Evolutionary conservation across 2,888 invertebrate species (phyloP), one percentile per base, ranked within the genome.

Genomic region (Pecten maximus): DNA sequence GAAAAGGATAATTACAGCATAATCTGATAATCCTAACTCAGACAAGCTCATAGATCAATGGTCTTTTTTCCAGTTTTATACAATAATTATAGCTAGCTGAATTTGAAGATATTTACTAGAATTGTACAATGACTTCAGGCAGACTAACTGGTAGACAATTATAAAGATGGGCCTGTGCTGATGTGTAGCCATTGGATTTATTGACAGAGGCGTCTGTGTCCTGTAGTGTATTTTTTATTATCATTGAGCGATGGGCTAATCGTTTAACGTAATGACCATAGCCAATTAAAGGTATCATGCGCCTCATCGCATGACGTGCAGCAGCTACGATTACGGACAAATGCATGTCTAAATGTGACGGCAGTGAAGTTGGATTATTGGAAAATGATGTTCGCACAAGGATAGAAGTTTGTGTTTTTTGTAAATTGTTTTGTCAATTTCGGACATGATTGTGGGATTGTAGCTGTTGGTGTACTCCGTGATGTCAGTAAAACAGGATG

Each of bases 201-300:
- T 74, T 74, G 74, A 74, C 74, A 74, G 35, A 74, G 28, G 35
- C 60, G 2, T 3, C 35, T 74, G 60, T 74, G 74, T 74, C 74
- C 74, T 28, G 35, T 74, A 10, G 74, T 28, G 28, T 74, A 35
- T 74, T 74, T 54, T 74, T 74, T 74, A 74, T 74, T 35, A 74
- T 74, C 74, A 74, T 74, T 74, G 54, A 23, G 54, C 54, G 54
- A 54, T 1, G 35, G 74, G 74, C 74, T 74, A 74, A 74, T 74
- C 74, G 35, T 19, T 74, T 74, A 74, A 74, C 35, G 28, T 74
- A 74, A 74, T 74, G 74, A 74, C 74, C 35, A 74, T 1, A 28
- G 35, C 35, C 74, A 74, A 74, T 74, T 74, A 35, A 28, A 74
- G 74, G 74, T 74, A 74, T 74, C 74, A 28, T 10, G 35, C 23